Evolutionary conservation across 2,888 invertebrate genomes (phyloP).

Genomic region (Leptinotarsa tumamoca): DNA sequence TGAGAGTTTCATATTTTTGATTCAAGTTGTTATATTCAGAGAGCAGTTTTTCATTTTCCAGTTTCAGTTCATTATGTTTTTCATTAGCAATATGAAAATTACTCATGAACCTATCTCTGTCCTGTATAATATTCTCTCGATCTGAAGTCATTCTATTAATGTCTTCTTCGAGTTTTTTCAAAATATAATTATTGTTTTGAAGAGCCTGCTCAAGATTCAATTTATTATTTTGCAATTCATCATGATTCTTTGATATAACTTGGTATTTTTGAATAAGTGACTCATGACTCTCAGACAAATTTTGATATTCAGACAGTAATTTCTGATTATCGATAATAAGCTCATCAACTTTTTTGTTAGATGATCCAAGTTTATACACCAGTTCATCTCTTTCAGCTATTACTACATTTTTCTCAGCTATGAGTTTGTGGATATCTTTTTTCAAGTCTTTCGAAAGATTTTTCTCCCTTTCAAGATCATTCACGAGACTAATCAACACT

Average conservation of each 20-base stretch:
- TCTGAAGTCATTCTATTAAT: slow-evolving; percentile 6
- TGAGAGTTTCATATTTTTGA: slow-evolving; percentile 1
- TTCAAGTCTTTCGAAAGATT: slow-evolving; percentile 4
- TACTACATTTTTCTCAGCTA: slow-evolving; percentile 17
- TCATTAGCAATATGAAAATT: background rate
- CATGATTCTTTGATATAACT: background rate
- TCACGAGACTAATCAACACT: background rate
- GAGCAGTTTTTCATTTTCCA: slow-evolving; percentile 7
- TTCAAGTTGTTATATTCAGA: background rate
- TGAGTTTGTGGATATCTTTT: slow-evolving; percentile 18
- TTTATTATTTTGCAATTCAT: background rate
- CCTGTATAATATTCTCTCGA: slow-evolving; percentile 5
- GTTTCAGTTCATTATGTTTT: background rate
- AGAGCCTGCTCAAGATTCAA: slow-evolving; percentile 28
- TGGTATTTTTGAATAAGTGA: background rate
- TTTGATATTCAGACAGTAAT: slow-evolving; percentile 4
- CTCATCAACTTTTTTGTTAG: slow-evolving; percentile 16
- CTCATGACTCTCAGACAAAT: background rate
- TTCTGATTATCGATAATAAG: background rate
- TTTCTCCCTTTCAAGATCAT: slow-evolving; percentile 4
- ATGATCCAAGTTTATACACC: slow-evolving; percentile 21
- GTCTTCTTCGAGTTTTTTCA: slow-evolving; percentile 5
- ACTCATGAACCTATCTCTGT: slow-evolving; percentile 4
- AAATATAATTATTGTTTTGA: slow-evolving; percentile 25
- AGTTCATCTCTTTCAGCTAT: slow-evolving; percentile 19